Evolutionary conservation across 2,797 vertebrate species (phyloP).

Genomic region (Pempheris klunzingeri): DNA sequence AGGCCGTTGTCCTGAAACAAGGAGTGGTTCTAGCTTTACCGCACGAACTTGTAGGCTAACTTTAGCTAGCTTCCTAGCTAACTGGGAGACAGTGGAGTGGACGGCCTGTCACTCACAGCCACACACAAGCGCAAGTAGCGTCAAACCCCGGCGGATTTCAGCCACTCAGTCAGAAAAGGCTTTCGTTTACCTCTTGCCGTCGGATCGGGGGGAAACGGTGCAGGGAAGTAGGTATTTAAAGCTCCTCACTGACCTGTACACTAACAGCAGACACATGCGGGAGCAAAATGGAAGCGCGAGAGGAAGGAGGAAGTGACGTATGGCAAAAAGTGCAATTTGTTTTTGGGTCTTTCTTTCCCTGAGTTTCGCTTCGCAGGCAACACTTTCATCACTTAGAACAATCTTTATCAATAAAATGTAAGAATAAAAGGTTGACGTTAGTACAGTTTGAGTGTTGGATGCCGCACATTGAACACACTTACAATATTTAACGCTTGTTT

Average conservation of each 20-base stretch:
- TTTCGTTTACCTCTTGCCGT: slow-evolving; percentile 78
- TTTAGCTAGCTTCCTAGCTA: slow-evolving; percentile 61
- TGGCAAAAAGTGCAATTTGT: rapidly evolving
- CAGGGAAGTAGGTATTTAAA: slow-evolving; percentile 79
- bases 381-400: not conserved
- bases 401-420: not conserved
- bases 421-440: not conserved
- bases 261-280: slow-evolving; percentile 87
- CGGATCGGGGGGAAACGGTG: slow-evolving; percentile 68
- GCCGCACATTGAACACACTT: not conserved
- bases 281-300: slow-evolving; percentile 87
- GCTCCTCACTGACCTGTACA: slow-evolving; percentile 87
- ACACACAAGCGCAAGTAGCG: slow-evolving; percentile 37
- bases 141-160: slow-evolving; percentile 32
- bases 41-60: slow-evolving; percentile 66
- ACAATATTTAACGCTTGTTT: no score
- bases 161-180: slow-evolving; percentile 33
- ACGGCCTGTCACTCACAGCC: slow-evolving; percentile 58
- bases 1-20: not conserved
- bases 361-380: slow-evolving; percentile 36
- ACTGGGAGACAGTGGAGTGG: slow-evolving; percentile 10
- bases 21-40: slow-evolving; percentile 53
- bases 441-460: not conserved
- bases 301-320: slow-evolving; percentile 85
- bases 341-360: rapidly evolving